Percentiles rank a stretch among this genome's conserved stretches.
These are phyloP conservation scores for Hippolais icterina DNA, from an alignment of 2,113 vertebrate species.

Conservation along the genomic window DNA sequence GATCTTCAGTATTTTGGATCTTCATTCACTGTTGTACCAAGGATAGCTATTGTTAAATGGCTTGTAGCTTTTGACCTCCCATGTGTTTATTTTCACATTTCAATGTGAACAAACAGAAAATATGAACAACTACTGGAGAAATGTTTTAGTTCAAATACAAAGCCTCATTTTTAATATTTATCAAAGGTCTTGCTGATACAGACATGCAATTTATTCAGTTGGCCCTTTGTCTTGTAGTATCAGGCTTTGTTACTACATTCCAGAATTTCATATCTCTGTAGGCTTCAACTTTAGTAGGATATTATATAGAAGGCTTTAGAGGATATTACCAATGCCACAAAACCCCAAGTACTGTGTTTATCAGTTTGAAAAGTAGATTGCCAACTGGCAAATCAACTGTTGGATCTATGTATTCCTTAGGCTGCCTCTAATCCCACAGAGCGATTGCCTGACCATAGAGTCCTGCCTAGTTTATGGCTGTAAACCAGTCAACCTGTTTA, in stretches of 20 bases:
- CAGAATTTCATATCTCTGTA: background rate
- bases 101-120: background rate
- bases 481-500: background rate
- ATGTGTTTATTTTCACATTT: background rate
- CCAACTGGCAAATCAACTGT: background rate
- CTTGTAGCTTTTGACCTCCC: background rate
- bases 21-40: background rate
- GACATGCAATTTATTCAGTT: background rate
- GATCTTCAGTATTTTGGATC: background rate
- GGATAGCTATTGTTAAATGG: background rate
- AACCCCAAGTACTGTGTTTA: background rate
- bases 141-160: background rate
- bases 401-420: background rate
- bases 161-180: background rate
- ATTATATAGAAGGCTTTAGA: background rate
- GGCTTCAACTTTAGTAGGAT: background rate
- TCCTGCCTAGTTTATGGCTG: background rate
- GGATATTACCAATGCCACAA: background rate
- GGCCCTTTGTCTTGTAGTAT: background rate
- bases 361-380: background rate
- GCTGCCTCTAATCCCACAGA: background rate
- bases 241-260: background rate
- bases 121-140: background rate
- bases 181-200: background rate
- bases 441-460: background rate